Base-by-base conservation (phyloP, 2,113 vertebrate species). In the Shinisaurus crocodilurus region DNA sequence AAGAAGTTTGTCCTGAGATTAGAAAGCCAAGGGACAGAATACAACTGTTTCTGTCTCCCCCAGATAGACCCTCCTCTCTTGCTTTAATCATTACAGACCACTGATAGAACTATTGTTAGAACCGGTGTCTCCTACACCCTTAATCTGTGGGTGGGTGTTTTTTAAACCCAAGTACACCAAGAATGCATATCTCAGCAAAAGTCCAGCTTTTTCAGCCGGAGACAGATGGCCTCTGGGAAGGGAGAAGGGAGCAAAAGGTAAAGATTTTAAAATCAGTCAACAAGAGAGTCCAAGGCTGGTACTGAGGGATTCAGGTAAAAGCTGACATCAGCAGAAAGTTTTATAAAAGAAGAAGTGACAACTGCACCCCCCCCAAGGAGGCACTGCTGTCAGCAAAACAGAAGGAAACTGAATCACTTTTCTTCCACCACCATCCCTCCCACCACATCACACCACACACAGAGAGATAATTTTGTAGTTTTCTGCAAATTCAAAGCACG, bases 401-500 rank as follows among this genome's bases (percentile, higher is more conserved):
- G 63, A 80, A 90, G 89, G 89, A 90, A 90, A 90, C 9, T 86
- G 89, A 90, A 34, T 90, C 89, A 90, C 27, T 18, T 10, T 37
- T 67, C 79, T 45, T 25, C 48, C 13, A 7, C 72, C 57, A 48
- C 65, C 7, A 27, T 34, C 6, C 37, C 20, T 32, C 40, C 29
- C 82, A 34, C 29, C 57, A 65, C 82, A 34, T 13, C 57, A 65
- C 27, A 40, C 86, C 60, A 77, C 8, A 20, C n/a, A 18, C 86
- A 63, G 15, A 60, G 45, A 54, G 13, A 70, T 65, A 15, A 15
- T 23, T 48, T 57, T 77, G 60, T 80, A 45, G 65, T 70, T 86
- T 79, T 40, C 75, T 79, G 75, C 89, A 90, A 90, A 90, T 90
- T 79, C 83, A 90, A 70, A 80, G 45, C 83, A 86, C 74, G 48